phyloP scores from a whole-genome alignment of 2,888 invertebrate species.

The Tiphia femorata region DNA sequence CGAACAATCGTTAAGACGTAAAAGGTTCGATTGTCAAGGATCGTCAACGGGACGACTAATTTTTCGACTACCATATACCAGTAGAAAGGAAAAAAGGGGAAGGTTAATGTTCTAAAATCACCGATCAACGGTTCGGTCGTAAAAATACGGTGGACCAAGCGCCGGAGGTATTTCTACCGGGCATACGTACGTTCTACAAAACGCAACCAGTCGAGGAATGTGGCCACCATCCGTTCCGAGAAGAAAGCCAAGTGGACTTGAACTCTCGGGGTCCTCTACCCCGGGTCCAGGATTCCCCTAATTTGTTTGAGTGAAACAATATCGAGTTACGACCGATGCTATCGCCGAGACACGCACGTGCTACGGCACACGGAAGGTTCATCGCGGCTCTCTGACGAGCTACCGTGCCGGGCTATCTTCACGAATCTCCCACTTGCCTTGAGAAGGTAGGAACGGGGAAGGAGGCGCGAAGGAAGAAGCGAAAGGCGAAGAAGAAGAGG shows the following conservation, averaged over 20 bases:
- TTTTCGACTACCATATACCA: too few relatives aligned
- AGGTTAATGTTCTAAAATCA: too few relatives aligned
- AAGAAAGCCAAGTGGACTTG: constrained; percentile 55
- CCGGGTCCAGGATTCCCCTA: constrained; percentile 56
- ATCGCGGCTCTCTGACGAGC: constrained; percentile 53
- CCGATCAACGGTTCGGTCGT: too few relatives aligned
- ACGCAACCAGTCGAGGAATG: constrained; percentile 32
- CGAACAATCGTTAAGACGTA: background rate
- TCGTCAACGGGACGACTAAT: background rate
- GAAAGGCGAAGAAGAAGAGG: constrained; percentile 10
- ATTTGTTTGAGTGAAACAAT: constrained; percentile 67
- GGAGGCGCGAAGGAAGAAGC: constrained; percentile 13
- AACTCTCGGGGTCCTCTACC: constrained; percentile 51
- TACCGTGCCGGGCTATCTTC: constrained; percentile 58
- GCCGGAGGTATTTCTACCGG: constrained; percentile 23
- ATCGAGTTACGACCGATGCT: constrained; percentile 66
- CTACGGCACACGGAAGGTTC: constrained; percentile 56
- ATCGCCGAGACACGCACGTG: constrained; percentile 62
- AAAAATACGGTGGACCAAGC: background rate
- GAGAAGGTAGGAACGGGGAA: constrained; percentile 32
- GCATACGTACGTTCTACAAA: constrained; percentile 27
- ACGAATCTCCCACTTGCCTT: constrained; percentile 46
- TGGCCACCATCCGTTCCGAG: constrained; percentile 49
- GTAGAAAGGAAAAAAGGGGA: too few relatives aligned
- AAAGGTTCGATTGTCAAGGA: background rate